Conservation (phyloP, 2,888 invertebrate species). For the Oeneis ivallda region DNA sequence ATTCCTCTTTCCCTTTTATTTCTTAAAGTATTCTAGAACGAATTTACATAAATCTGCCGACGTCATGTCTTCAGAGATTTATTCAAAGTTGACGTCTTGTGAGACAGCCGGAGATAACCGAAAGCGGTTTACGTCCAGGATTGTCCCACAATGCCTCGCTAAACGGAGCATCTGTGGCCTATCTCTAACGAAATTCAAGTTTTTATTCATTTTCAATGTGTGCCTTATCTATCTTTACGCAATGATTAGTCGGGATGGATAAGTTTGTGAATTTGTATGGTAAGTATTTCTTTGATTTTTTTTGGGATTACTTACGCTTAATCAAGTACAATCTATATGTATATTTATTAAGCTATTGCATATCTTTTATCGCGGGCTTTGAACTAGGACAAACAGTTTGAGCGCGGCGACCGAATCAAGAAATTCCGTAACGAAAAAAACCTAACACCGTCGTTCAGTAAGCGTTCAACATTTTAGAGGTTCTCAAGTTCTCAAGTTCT, state of each 20-base stretch:
- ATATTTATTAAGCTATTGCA: no score
- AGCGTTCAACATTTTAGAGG: no score
- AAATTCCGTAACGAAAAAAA: no score
- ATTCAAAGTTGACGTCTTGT: constrained; percentile 22
- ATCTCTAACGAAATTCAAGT: constrained; percentile 23
- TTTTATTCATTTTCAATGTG: constrained; percentile 29
- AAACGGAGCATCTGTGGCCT: constrained; percentile 22
- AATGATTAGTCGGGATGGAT: neutral
- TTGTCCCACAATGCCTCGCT: constrained; percentile 27
- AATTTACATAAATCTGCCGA: constrained; percentile 7
- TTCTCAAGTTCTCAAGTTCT: no score
- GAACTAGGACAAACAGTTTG: no score
- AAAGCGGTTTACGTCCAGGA: constrained; percentile 19
- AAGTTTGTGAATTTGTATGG: constrained; percentile 11
- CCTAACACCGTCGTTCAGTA: no score
- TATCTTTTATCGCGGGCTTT: no score
- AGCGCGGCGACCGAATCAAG: no score
- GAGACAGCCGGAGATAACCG: constrained; percentile 24
- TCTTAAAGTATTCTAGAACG: neutral
- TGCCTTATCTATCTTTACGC: constrained; percentile 35
- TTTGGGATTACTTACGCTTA: no score
- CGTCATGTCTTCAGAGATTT: constrained; percentile 19
- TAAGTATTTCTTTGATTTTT: neutral
- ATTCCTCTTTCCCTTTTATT: neutral
- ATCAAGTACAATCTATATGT: no score